These are phyloP conservation scores for Enhydra lutris DNA, from an alignment of 2,113 vertebrate species.

Conservation along the genomic window DNA sequence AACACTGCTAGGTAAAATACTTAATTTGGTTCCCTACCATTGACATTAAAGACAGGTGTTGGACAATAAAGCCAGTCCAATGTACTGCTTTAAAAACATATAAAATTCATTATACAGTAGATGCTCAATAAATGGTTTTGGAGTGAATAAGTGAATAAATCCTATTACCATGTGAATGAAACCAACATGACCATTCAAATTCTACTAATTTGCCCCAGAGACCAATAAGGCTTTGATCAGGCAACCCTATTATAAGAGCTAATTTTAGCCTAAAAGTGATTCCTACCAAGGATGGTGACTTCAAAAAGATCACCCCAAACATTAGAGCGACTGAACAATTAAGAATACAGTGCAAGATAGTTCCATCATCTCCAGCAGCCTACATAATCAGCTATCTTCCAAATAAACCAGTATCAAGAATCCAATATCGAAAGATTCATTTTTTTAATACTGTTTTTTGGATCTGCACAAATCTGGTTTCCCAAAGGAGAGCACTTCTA, in stretches of 20 bases:
- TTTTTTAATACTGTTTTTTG: slow-evolving; percentile 32
- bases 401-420: slow-evolving; percentile 35
- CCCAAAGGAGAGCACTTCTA: slow-evolving; percentile 36
- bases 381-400: slow-evolving; percentile 37
- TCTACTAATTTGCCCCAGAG: background rate
- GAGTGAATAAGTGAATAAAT: slow-evolving; percentile 11
- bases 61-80: background rate
- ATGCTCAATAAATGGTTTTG: slow-evolving; percentile 42
- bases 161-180: background rate
- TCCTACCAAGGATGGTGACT: slow-evolving; percentile 22
- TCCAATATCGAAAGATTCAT: background rate
- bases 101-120: background rate
- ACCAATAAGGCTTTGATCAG: slow-evolving; percentile 35
- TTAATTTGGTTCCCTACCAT: background rate
- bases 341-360: background rate
- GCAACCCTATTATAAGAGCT: background rate
- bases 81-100: background rate
- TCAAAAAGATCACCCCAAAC: slow-evolving; percentile 31
- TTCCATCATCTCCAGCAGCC: background rate
- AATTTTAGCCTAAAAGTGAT: slow-evolving; percentile 32
- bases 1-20: background rate
- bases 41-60: background rate
- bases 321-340: slow-evolving; percentile 25
- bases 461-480: slow-evolving; percentile 18
- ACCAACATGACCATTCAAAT: background rate